Evolutionary conservation across 2,888 invertebrate genomes (phyloP), one percentile per base, ranked within the genome.

Genomic region (Phortica okadai): DNA sequence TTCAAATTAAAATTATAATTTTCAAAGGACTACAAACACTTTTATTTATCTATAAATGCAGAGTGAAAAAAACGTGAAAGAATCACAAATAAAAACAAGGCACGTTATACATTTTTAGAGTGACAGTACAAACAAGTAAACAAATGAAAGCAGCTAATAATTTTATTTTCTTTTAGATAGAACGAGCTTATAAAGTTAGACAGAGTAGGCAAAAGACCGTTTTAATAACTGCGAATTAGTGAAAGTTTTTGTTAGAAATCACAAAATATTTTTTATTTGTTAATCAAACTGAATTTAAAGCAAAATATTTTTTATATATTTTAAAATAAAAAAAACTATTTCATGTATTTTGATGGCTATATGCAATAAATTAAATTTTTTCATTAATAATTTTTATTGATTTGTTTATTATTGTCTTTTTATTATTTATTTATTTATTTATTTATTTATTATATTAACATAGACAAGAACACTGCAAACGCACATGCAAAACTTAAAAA

Each of bases 381-480:
- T 70, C 45, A 74, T 64, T 21, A 70, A 25, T 70, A 7, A 10
- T 14, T 70, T 54, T 70, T 45, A 67, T 7, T 67, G 44, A 16
- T 11, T 7, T 67, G 6, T 6, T 11, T 62, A 74, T 74, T 45
- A 70, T 54, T 70, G 21, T 5, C n/a, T 14, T 70, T 54, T 70
- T 45, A 67, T 7, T 67, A 16, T 33, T 6, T 33, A 33, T 56
- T 72, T 54, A 10, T 25, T 74, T 42, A 54, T 74, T 73, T 59
- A 14, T 76, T 69, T 76, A 58, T 75, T 79, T 74, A 25, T 75
- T 41, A 44, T 78, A 75, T 25, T 75, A 33, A 5, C 2, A 74
- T 64, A 75, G 75, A 81, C 78, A 77, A 72, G 76, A 83, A 82
- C 81, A 80, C 82, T 84, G 82, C 81, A 85, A 81, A 83, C 82